Evolutionary conservation across 2,888 invertebrate species (phyloP), one percentile per base, ranked within the genome.

Genomic region (Agelastica alni): DNA sequence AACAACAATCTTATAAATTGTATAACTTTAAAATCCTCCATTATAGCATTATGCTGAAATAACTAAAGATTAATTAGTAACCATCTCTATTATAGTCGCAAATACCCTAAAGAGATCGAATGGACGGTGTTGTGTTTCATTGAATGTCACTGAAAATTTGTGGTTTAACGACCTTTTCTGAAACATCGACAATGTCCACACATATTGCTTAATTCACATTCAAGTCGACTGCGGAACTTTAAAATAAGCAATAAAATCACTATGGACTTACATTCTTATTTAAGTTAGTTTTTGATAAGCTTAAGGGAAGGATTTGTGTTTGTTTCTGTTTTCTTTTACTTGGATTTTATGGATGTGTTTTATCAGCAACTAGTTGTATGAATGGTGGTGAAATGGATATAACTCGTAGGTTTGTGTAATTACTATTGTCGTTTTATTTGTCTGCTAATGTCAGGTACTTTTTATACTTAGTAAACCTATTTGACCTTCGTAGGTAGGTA

Each of bases 141-240:
- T 14, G 12, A 9, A 14, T 10, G 28, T 5, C 18, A 10, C 17
- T 46, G 7, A 4, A 28, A 28, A 17, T 12, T 37, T 36, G 14
- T 17, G 26, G 28, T 37, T 46, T 46, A 37, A 28, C 17, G 12
- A 26, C 36, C 34, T 28, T 20, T 20, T 20, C 6, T 16, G 17
- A 9, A 20, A n/a, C 1, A 7, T 32, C 3, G 10, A 22, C 20
- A 6, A 14, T 17, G 28, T 34, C 26, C 36, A 36, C 7, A 20
- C 12, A 6, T n/a, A n/a, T 20, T 39, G n/a, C 20, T 39, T n/a
- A 7, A 36, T 9, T 16, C 9, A 7, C 2, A 7, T 4, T 13
- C n/a, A 26, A 37, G 22, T 6, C 13, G 22, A 34, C 32, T 45
- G 45, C 45, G 34, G 45, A 34, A 36, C 45, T 34, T 43, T 30